These are phyloP conservation scores for Metellina segmentata DNA, from an alignment of 2,888 invertebrate species.

Conservation along the genomic window DNA sequence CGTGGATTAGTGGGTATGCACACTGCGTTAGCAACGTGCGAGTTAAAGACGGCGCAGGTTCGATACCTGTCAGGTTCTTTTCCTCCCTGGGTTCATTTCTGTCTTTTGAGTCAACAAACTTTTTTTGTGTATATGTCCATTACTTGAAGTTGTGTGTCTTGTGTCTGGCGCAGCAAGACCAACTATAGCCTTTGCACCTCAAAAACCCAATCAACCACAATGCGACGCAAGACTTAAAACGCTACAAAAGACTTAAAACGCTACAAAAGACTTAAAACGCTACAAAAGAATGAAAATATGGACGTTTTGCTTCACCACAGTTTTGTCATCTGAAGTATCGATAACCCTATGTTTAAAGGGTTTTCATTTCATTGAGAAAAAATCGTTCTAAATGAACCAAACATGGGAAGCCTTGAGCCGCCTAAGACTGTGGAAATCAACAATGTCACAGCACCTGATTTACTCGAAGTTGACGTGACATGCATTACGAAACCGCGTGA, in stretches of 20 bases:
- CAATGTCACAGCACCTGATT: slow-evolving; percentile 38
- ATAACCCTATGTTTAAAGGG: background rate
- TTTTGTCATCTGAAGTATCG: background rate
- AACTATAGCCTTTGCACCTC: too few relatives aligned
- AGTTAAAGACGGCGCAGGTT: too few relatives aligned
- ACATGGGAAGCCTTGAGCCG: slow-evolving; percentile 27
- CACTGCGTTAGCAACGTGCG: too few relatives aligned
- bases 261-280: background rate
- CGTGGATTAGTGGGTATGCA: too few relatives aligned
- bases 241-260: background rate
- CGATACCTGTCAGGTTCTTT: too few relatives aligned
- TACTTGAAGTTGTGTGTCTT: too few relatives aligned
- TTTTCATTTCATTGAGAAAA: background rate
- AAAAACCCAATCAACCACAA: background rate
- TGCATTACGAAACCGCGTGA: background rate
- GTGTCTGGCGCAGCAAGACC: too few relatives aligned
- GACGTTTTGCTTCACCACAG: background rate
- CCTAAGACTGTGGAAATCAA: background rate
- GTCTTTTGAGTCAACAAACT: too few relatives aligned
- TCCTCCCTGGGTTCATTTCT: too few relatives aligned
- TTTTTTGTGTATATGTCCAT: too few relatives aligned
- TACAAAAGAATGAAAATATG: background rate
- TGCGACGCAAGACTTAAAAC: background rate
- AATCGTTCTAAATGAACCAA: slow-evolving; percentile 19
- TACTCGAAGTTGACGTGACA: slow-evolving; percentile 35